A percentile compares a stretch with the other conserved stretches of the same genome.
Conservation (phyloP, 2,888 invertebrate species). For the Pomacea canaliculata region DNA sequence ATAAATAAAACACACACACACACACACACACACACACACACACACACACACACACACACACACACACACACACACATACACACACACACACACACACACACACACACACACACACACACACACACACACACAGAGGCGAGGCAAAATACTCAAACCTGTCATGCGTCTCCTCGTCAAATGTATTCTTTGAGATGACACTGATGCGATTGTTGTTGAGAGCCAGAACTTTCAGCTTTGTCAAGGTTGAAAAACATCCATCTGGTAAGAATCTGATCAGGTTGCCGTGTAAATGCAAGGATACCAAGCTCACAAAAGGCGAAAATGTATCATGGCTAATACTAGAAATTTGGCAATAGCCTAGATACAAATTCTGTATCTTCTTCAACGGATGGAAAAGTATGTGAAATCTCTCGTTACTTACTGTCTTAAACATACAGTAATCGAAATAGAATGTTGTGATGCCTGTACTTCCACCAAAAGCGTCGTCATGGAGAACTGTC, state of each 20-base stretch:
- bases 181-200: neutral
- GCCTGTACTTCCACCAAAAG: conserved; percentile 3
- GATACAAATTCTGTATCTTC: conserved; percentile 19
- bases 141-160: too few species aligned
- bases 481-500: neutral
- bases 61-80: too few species aligned
- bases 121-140: too few species aligned
- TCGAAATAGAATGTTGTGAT: conserved; percentile 6
- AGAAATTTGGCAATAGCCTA: neutral
- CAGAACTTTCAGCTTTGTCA: neutral
- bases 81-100: too few species aligned
- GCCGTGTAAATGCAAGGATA: conserved; percentile 9
- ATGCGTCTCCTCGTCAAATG: neutral
- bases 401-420: conserved; percentile 1
- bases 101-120: too few species aligned
- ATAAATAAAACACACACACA: too few species aligned
- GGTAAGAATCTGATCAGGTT: conserved; percentile 27
- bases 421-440: neutral
- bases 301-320: neutral
- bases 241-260: conserved; percentile 10
- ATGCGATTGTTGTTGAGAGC: neutral
- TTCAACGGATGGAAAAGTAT: conserved; percentile 3
- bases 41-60: too few species aligned
- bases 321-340: conserved; percentile 12
- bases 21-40: too few species aligned